A percentile compares a stretch with the other conserved stretches of the same genome.
Conservation (phyloP, 2,797 vertebrate species). For the Harpagifer antarcticus region DNA sequence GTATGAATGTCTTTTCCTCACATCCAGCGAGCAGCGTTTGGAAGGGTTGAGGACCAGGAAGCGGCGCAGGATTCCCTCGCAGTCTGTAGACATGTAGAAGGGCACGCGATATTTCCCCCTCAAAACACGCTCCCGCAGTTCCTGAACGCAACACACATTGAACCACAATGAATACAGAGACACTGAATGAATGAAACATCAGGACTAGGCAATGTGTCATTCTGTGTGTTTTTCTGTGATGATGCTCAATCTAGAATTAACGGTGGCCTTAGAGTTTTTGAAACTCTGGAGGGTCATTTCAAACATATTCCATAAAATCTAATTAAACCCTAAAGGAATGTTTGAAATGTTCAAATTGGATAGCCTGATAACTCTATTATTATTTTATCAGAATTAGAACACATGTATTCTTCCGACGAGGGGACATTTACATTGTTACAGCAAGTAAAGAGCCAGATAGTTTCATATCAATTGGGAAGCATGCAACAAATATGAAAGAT, state of each 20-base stretch:
- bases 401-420: no score
- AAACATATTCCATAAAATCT: neutral
- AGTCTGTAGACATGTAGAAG: slow-evolving; percentile 97
- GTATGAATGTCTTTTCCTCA: slow-evolving; percentile 59
- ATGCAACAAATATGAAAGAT: no score
- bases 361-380: neutral
- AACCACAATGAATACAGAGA: neutral
- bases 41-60: slow-evolving; percentile 94
- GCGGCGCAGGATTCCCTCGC: slow-evolving; percentile 92
- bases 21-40: slow-evolving; percentile 94
- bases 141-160: slow-evolving; percentile 75
- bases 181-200: neutral
- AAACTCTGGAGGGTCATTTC: neutral
- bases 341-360: neutral
- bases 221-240: neutral
- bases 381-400: no score
- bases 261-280: neutral
- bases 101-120: slow-evolving; percentile 94
- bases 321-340: neutral
- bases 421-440: no score
- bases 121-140: slow-evolving; percentile 92
- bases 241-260: neutral
- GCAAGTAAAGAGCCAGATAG: no score
- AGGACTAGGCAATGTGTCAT: neutral
- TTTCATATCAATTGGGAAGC: no score